Evolutionary conservation across 2,797 vertebrate species (phyloP), one percentile per base, ranked within the genome.

Genomic region (Poeciliopsis gracilis): DNA sequence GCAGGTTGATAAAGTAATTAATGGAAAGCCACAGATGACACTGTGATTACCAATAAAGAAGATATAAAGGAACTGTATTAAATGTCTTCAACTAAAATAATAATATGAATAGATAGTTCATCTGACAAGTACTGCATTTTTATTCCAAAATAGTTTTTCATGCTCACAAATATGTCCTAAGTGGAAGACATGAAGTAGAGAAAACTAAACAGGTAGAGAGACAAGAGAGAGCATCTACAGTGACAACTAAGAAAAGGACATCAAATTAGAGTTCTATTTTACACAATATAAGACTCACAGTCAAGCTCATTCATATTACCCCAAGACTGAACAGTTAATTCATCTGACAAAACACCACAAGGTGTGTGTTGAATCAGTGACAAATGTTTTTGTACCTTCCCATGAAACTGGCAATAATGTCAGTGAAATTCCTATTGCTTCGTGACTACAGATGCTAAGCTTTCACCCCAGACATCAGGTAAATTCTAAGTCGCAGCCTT

Each of bases 371-470:
- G 85, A 90, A 84, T 91, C 79, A 87, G 84, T 85, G 87, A 76
- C 84, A 91, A 84, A 87, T 87, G 85, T 80, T 81, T 92, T 87
- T 90, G 83, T 87, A 82, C 83, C 78, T 84, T 89, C 82, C 81
- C 75, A 76, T 85, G 84, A 84, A 88, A 88, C 84, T 86, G 77
- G 45, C 69, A 84, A 86, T 73, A 89, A 72, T 83, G 85, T 89
- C 87, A 86, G 80, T 80, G 36, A 84, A 83, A 89, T 86, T 73
- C 61, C 80, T 87, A 89, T 77, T 83, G 80, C 23, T 18, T 5
- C 23, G 73, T 83, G 83, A 89, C 88, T 85, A 74, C 69, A 47
- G 16, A 81, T 80, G 72, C 45, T 81, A 67, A 78, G 71, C 75
- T 84, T 81, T 51, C 75, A 78, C 77, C 36, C 20, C 15, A 67